Conservation (phyloP, 2,888 invertebrate species). For the Parapristionchus giblindavisi region DNA sequence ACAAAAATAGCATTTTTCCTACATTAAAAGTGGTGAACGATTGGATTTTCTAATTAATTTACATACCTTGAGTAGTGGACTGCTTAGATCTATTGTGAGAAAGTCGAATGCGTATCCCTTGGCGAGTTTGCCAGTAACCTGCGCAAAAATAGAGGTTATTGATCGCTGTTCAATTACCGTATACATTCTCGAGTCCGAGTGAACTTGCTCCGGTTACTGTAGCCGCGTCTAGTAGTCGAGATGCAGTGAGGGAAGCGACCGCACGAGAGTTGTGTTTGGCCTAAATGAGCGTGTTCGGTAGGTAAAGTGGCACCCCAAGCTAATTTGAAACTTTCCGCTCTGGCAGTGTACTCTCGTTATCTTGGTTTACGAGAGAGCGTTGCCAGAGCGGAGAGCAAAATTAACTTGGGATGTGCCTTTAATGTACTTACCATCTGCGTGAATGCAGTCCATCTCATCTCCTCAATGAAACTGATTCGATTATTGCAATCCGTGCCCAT, state of each 20-base stretch:
- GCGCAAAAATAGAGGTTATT: background rate
- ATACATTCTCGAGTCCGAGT: constrained; percentile 47
- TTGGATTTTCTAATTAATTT: background rate
- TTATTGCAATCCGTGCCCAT: constrained; percentile 69
- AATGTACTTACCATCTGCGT: constrained; percentile 68
- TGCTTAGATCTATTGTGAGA: constrained; percentile 52
- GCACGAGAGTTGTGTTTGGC: constrained; percentile 62
- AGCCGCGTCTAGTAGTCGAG: constrained; percentile 55
- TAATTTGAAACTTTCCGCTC: background rate
- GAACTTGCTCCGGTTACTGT: constrained; percentile 64
- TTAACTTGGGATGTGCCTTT: too few species aligned
- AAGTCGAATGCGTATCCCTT: constrained; percentile 57
- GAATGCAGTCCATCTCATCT: constrained; percentile 67
- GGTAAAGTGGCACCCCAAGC: background rate
- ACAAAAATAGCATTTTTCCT: too few species aligned
- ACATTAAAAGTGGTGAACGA: too few species aligned
- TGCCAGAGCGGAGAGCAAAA: too few species aligned
- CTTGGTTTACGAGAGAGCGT: too few species aligned
- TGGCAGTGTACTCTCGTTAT: background rate
- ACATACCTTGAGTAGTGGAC: constrained; percentile 43
- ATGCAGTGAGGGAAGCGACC: constrained; percentile 55
- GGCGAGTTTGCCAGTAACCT: constrained; percentile 45
- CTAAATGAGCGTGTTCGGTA: constrained; percentile 41
- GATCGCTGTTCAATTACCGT: background rate
- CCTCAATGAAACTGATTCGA: constrained; percentile 64